phyloP scores from a whole-genome alignment of 2,113 vertebrate genomes.

The human (Homo sapiens) region GRCh38 chr3:189302501-189303000 shows the following conservation, averaged over 20 bases:
- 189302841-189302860: background rate
- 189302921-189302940: background rate
- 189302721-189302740: background rate
- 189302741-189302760: background rate
- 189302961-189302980: background rate
- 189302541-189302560: background rate
- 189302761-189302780: background rate
- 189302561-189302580: background rate
- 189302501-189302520: background rate
- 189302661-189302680: background rate
- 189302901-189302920: background rate
- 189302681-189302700: background rate
- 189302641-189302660: background rate
- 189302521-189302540: background rate
- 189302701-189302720: background rate
- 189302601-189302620: background rate
- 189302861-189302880: background rate
- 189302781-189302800: background rate
- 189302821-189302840: background rate
- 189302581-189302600: background rate
- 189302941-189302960: background rate
- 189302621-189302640: background rate
- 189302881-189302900: background rate
- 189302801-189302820: background rate
- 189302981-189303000: background rate